phyloP scores from a whole-genome alignment of 2,113 vertebrate species.

The Cyprinus carpio region DNA sequence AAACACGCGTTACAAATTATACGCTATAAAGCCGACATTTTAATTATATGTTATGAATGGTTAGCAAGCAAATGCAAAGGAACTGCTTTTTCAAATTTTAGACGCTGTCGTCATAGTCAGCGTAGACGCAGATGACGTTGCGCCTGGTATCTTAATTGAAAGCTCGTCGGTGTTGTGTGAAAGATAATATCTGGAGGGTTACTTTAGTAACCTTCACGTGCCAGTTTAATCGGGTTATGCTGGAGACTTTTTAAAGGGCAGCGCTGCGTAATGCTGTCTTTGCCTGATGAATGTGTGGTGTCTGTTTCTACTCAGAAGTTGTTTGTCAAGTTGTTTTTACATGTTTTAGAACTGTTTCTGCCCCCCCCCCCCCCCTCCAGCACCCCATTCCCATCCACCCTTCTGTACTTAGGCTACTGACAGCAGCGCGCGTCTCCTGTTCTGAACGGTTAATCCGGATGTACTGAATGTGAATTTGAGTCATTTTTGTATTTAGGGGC shows the following conservation, averaged over 20 bases:
- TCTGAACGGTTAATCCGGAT: neutral
- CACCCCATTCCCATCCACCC: neutral
- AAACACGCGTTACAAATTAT: neutral
- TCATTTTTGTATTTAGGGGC: neutral
- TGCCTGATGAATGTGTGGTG: no score
- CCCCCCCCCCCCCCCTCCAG: no score
- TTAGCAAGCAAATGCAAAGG: neutral
- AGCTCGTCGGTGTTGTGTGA: neutral
- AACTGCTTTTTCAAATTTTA: neutral
- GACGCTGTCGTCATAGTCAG: neutral
- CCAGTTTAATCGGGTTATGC: conserved; percentile 69
- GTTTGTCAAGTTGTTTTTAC: neutral
- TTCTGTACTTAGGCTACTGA: neutral
- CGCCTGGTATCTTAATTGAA: neutral
- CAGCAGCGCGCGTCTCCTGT: neutral
- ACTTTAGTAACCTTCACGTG: conserved; percentile 65
- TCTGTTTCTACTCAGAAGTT: neutral
- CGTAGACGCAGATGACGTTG: neutral
- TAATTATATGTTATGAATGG: conserved; percentile 1
- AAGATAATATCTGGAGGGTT: neutral
- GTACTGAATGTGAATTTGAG: neutral
- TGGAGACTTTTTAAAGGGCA: conserved; percentile 41
- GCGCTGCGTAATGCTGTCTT: neutral
- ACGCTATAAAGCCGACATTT: neutral
- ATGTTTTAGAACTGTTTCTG: neutral